These are phyloP conservation scores for Microplitis mediator DNA, from an alignment of 1,140 invertebrate genomes.

Conservation along the genomic window DNA sequence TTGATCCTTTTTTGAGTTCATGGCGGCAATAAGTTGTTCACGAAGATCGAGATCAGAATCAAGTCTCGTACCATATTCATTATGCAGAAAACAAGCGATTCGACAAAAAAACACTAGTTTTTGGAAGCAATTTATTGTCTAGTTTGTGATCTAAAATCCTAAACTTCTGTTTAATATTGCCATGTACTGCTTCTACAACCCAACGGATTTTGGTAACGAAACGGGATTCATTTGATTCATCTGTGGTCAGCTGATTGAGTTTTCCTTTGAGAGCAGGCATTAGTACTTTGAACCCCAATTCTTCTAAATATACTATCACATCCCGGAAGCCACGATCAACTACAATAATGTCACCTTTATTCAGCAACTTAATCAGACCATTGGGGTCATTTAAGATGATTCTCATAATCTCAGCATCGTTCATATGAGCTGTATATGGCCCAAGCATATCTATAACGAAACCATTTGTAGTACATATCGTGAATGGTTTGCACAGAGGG, in stretches of 20 bases:
- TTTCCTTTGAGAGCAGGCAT: constrained; percentile 45
- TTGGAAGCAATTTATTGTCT: constrained; percentile 39
- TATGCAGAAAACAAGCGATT: constrained; percentile 33
- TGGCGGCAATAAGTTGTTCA: constrained; percentile 29
- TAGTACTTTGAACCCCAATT: constrained; percentile 29
- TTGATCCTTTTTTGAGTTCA: constrained; percentile 19
- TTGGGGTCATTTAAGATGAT: constrained; percentile 27
- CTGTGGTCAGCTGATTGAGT: constrained; percentile 36
- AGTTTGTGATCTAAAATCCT: constrained; percentile 35
- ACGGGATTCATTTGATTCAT: constrained; percentile 44
- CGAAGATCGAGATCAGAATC: constrained; percentile 26
- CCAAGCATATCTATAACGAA: constrained; percentile 37
- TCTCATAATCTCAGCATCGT: constrained; percentile 31
- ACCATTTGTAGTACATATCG: constrained; percentile 41
- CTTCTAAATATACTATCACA: constrained; percentile 30
- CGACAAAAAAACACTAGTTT: constrained; percentile 27
- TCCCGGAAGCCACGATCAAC: constrained; percentile 46
- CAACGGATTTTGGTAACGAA: constrained; percentile 40
- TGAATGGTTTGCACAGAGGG: constrained; percentile 40
- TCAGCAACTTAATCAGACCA: constrained; percentile 28
- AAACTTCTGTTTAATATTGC: constrained; percentile 37
- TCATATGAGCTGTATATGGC: constrained; percentile 25
- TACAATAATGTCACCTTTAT: constrained; percentile 36
- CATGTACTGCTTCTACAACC: constrained; percentile 50
- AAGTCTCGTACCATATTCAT: constrained; percentile 31